These are phyloP conservation scores for Galbula dea DNA, from an alignment of 2,113 vertebrate genomes.

Conservation along the genomic window DNA sequence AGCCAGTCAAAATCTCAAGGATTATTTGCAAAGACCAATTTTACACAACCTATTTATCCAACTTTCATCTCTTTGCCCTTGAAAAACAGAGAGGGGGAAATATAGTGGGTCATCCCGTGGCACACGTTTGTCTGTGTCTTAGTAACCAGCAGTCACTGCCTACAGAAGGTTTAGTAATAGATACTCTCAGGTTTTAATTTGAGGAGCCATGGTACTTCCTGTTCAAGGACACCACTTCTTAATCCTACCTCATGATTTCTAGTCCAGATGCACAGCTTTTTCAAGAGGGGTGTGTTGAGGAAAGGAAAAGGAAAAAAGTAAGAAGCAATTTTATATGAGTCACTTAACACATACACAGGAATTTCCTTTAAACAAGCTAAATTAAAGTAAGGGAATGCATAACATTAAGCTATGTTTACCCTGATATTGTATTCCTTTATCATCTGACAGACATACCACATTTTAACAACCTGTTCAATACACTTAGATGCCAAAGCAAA, in stretches of 20 bases:
- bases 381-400: neutral
- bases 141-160: neutral
- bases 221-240: neutral
- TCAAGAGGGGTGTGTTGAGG: neutral
- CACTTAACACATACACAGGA: rapidly evolving
- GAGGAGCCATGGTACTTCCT: neutral
- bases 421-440: no score
- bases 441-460: rapidly evolving
- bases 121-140: neutral
- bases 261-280: neutral
- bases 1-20: neutral
- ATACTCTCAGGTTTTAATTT: neutral
- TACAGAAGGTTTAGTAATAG: neutral
- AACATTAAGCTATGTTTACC: neutral
- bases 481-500: neutral
- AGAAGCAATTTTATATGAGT: neutral
- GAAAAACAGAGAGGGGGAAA: neutral
- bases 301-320: neutral
- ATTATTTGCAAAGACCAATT: neutral
- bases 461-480: neutral
- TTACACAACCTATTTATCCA: neutral
- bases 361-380: neutral
- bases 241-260: neutral
- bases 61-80: neutral
- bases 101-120: neutral